Conservation (phyloP, 1,140 invertebrate genomes). For the Brachionus paranguensis region DNA sequence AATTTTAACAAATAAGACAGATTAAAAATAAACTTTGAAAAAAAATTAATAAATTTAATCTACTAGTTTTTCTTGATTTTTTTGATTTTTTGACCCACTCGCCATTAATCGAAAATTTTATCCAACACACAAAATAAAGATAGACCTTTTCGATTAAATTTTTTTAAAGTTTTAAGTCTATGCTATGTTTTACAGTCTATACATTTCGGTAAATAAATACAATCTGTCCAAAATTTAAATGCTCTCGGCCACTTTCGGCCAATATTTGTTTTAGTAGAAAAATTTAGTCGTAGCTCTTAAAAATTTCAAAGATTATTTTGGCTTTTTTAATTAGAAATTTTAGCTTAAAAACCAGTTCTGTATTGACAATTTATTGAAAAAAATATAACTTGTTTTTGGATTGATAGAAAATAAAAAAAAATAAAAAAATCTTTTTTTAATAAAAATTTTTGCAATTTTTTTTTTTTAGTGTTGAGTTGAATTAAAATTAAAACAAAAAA, state of each 20-base stretch:
- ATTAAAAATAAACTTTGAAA: background rate
- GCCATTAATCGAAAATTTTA: background rate
- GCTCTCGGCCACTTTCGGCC: no score
- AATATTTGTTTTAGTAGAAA: background rate
- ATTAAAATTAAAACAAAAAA: no score
- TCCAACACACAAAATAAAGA: background rate
- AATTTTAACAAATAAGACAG: background rate
- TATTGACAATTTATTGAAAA: background rate
- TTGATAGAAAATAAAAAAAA: no score
- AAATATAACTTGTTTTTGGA: background rate
- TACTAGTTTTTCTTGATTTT: background rate
- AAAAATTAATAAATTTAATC: background rate
- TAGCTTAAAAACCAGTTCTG: background rate
- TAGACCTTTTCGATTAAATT: background rate
- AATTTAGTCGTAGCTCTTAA: background rate
- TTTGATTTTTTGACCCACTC: background rate
- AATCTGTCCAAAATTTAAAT: no score
- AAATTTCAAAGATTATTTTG: background rate
- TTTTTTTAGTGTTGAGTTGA: no score
- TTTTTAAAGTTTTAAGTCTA: background rate
- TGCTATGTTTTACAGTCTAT: background rate
- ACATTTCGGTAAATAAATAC: background rate
- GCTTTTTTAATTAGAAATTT: background rate
- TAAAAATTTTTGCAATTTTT: no score
- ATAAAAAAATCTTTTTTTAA: no score